Evolutionary conservation across 2,113 vertebrate genomes (phyloP).

Genomic region (Aphyosemion australe): DNA sequence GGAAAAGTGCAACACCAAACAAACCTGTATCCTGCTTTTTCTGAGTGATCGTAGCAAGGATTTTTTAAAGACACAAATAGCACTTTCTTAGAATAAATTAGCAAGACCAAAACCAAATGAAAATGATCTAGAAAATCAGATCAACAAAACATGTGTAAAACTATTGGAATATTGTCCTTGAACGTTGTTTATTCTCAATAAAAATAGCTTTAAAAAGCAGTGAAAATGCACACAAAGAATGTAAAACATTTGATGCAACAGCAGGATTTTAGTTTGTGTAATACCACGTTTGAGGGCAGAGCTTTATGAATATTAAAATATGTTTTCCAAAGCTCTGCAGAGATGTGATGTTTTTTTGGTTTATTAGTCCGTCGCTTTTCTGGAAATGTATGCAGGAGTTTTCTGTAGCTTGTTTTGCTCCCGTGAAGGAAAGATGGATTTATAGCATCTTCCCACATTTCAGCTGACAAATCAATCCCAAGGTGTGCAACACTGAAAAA

Average conservation of each 20-base stretch:
- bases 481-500: too few species aligned
- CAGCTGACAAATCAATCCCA: not conserved
- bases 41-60: not conserved
- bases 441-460: not conserved
- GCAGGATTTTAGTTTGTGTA: too few species aligned
- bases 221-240: too few species aligned
- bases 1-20: conserved; percentile 31
- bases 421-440: not conserved
- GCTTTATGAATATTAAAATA: too few species aligned
- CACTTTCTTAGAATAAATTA: not conserved
- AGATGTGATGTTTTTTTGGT: not conserved
- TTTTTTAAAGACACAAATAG: not conserved
- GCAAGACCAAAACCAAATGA: too few species aligned
- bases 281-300: too few species aligned
- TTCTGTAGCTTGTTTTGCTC: not conserved
- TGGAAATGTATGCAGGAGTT: not conserved
- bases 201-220: too few species aligned
- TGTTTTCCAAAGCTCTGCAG: not conserved
- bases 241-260: too few species aligned
- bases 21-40: conserved; percentile 28
- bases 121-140: too few species aligned
- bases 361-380: not conserved
- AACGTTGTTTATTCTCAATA: too few species aligned
- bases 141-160: not conserved
- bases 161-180: too few species aligned